These are phyloP conservation scores for Ophioderma brevispina DNA, from an alignment of 35 echinoderm and acorn worm species.

Conservation along the genomic window DNA sequence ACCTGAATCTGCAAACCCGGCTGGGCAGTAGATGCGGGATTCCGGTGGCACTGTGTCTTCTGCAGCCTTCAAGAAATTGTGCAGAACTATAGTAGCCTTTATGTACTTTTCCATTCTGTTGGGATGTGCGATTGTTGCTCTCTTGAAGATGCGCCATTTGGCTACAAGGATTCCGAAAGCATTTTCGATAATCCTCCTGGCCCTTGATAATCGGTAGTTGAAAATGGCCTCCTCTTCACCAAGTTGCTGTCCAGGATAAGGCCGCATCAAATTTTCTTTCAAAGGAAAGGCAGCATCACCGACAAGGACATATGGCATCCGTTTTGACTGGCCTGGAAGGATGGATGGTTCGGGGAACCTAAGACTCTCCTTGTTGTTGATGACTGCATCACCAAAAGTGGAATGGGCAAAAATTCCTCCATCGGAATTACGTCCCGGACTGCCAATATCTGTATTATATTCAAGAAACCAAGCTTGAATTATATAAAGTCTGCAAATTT, in stretches of 20 bases:
- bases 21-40: not conserved
- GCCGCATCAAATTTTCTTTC: conserved; percentile 46
- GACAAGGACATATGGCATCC: conserved; percentile 36
- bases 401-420: conserved; percentile 41
- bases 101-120: not conserved
- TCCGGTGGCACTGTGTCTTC: not conserved
- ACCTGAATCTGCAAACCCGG: not conserved
- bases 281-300: conserved; percentile 84
- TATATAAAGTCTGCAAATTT: too few species aligned
- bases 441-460: conserved; percentile 61
- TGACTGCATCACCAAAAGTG: not conserved
- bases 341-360: not conserved
- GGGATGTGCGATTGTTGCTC: not conserved
- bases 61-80: conserved; percentile 10
- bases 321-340: not conserved
- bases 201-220: conserved; percentile 68
- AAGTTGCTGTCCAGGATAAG: conserved; percentile 6
- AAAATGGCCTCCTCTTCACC: conserved; percentile 24
- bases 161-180: conserved; percentile 71
- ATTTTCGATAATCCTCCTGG: conserved; percentile 63
- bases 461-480: too few species aligned
- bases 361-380: not conserved
- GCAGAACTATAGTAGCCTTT: conserved; percentile 19
- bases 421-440: conserved; percentile 41
- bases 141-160: conserved; percentile 38